These are phyloP conservation scores for Zaprionus nigranus DNA, from an alignment of 1,140 invertebrate genomes.

Conservation along the genomic window DNA sequence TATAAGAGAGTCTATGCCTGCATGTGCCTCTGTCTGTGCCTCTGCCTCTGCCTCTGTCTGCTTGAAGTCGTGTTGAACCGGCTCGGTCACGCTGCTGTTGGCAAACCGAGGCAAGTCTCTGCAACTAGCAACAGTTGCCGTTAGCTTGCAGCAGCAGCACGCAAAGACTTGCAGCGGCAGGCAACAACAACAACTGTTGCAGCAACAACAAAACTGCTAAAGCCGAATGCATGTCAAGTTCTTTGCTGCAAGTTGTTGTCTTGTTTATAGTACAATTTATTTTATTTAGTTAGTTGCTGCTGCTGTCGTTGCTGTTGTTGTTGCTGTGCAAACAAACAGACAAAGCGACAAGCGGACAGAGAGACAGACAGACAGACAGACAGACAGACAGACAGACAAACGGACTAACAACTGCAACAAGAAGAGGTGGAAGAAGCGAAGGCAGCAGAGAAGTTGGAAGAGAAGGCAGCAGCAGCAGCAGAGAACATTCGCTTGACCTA, in stretches of 20 bases:
- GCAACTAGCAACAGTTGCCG: conserved; percentile 74
- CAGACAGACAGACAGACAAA: neutral
- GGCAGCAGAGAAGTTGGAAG: conserved; percentile 3
- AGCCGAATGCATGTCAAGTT: conserved; percentile 71
- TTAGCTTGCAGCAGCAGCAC: conserved; percentile 46
- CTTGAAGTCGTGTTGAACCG: conserved; percentile 66
- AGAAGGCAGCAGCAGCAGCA: conserved; percentile 17
- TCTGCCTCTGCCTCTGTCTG: neutral
- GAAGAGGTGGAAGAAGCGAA: conserved; percentile 5
- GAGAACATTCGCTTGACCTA: conserved; percentile 70
- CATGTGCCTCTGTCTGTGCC: neutral
- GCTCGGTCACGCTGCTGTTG: conserved; percentile 67
- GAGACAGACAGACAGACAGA: neutral
- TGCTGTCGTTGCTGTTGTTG: conserved; percentile 43
- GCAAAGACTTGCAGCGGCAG: conserved; percentile 11
- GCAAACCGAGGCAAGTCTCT: conserved; percentile 55
- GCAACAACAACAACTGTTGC: conserved; percentile 6
- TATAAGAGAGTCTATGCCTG: neutral
- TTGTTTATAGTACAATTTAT: conserved; percentile 79
- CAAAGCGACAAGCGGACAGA: conserved; percentile 32
- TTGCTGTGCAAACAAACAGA: conserved; percentile 41
- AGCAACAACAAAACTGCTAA: conserved; percentile 45
- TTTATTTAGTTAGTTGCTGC: conserved; percentile 71
- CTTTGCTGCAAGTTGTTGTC: conserved; percentile 53
- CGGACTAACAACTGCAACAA: conserved; percentile 41